Conservation (phyloP, 2,797 vertebrate species). For the Pterois miles region DNA sequence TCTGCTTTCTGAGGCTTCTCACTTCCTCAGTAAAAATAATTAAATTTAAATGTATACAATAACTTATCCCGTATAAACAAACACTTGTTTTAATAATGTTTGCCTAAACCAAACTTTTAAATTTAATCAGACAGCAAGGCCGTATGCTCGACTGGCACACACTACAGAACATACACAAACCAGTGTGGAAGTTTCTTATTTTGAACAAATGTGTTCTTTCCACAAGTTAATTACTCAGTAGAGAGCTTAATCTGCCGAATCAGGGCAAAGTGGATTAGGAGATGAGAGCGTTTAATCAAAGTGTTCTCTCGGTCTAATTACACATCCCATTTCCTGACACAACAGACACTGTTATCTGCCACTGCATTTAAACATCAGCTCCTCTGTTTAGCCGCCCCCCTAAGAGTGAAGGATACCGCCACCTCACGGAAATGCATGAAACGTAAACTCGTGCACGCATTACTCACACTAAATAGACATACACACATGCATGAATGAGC, state of each 20-base stretch:
- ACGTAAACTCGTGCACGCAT: constrained; percentile 1
- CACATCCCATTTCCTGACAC: constrained; percentile 78
- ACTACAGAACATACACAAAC: constrained; percentile 19
- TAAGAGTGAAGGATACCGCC: constrained; percentile 35
- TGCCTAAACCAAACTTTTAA: constrained; percentile 21
- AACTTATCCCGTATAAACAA: background rate
- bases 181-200: constrained; percentile 63
- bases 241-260: constrained; percentile 82
- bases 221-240: constrained; percentile 77
- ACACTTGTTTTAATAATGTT: constrained; percentile 18
- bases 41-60: constrained; percentile 21
- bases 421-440: constrained; percentile 23
- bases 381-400: constrained; percentile 40
- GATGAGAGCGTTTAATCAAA: constrained; percentile 83
- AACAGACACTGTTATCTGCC: constrained; percentile 69
- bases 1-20: background rate
- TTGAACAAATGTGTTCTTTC: constrained; percentile 68
- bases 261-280: constrained; percentile 84
- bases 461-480: background rate
- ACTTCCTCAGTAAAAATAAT: background rate
- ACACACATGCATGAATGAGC: background rate
- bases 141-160: constrained; percentile 33
- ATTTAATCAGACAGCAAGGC: constrained; percentile 19
- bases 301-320: constrained; percentile 79
- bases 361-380: constrained; percentile 58